Evolutionary conservation across 2,113 vertebrate species (phyloP).

Genomic region (Corythoichthys haematopterus): DNA sequence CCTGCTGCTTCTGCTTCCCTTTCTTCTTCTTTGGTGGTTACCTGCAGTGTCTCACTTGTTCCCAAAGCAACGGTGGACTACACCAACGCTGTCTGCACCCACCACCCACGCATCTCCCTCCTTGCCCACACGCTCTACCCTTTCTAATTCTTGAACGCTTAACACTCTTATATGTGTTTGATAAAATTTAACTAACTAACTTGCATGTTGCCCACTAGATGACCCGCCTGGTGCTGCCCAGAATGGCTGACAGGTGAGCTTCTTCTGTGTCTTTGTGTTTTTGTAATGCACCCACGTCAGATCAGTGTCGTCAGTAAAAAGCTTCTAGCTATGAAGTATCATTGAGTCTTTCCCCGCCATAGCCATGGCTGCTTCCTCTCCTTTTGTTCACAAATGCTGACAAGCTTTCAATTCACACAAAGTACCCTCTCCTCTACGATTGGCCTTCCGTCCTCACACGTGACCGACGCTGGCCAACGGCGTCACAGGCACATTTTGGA

Average conservation of each 20-base stretch:
- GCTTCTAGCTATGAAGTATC: constrained; percentile 15
- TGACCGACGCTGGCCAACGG: constrained; percentile 55
- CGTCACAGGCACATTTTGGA: constrained; percentile 58
- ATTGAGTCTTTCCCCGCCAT: constrained; percentile 19
- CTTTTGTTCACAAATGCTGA: constrained; percentile 63
- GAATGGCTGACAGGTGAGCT: constrained; percentile 92
- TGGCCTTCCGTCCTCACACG: constrained; percentile 52
- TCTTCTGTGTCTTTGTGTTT: constrained; percentile 28
- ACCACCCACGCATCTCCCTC: constrained; percentile 63
- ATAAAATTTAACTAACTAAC: neutral
- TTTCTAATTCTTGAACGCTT: constrained; percentile 12
- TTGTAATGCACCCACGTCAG: constrained; percentile 28
- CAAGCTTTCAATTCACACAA: constrained; percentile 70
- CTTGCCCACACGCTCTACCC: constrained; percentile 13
- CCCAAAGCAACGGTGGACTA: constrained; percentile 73
- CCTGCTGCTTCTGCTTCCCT: neutral
- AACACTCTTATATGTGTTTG: neutral
- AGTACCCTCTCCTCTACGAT: constrained; percentile 55
- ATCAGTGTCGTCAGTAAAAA: neutral
- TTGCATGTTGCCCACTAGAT: constrained; percentile 63
- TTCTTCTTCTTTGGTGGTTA: constrained; percentile 39
- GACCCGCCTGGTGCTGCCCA: constrained; percentile 89
- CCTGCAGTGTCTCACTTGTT: constrained; percentile 68
- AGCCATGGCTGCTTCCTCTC: constrained; percentile 46
- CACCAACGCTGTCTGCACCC: constrained; percentile 70